phyloP scores from a whole-genome alignment of 2,113 vertebrate species.

The Halichoerus grypus region DNA sequence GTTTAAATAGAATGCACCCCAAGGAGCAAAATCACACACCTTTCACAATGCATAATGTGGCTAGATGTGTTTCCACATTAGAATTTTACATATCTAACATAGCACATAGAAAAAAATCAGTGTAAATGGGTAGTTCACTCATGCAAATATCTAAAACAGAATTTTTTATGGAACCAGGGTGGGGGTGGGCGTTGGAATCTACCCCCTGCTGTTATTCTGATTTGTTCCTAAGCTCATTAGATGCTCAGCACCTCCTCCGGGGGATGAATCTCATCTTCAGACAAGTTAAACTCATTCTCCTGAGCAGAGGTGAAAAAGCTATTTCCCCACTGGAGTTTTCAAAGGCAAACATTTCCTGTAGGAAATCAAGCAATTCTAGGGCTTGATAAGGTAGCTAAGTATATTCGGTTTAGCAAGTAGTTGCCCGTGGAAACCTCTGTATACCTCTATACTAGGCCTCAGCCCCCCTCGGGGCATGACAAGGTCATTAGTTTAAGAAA shows the following conservation, averaged over 20 bases:
- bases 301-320: slow-evolving; percentile 64
- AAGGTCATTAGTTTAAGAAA: not conserved
- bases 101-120: not conserved
- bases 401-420: slow-evolving; percentile 67
- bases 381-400: slow-evolving; percentile 71
- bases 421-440: not conserved
- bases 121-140: not conserved
- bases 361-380: slow-evolving; percentile 71
- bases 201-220: slow-evolving; percentile 56
- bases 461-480: not conserved
- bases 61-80: not conserved
- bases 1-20: slow-evolving; percentile 38
- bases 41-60: not conserved
- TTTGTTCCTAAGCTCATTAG: slow-evolving; percentile 74
- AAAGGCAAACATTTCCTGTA: slow-evolving; percentile 79
- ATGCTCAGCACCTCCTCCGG: not conserved
- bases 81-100: not conserved
- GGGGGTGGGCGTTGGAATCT: slow-evolving; percentile 9
- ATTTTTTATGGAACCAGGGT: not conserved
- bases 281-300: slow-evolving; percentile 74
- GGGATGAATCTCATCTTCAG: slow-evolving; percentile 78
- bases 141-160: not conserved
- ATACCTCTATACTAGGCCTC: not conserved
- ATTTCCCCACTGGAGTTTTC: slow-evolving; percentile 69
- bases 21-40: not conserved